Evolutionary conservation across 2,888 invertebrate genomes (phyloP), one percentile per base, ranked within the genome.

Genomic region (Parasteatoda lunata): DNA sequence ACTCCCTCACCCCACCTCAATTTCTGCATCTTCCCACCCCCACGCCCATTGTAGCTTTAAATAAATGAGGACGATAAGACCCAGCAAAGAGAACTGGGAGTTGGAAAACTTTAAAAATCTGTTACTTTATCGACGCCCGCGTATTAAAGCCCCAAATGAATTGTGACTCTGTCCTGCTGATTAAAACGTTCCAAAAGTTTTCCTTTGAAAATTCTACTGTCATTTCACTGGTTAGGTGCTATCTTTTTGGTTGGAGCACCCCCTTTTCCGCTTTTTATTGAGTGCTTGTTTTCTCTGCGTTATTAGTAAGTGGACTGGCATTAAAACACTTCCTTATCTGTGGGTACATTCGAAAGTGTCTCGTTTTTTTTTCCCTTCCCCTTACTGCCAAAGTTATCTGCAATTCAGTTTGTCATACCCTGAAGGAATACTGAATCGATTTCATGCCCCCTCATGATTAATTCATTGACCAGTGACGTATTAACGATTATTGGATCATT

Each of bases 401-500:
- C 70, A 9, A n/a, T 54, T 64, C 84, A 85, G 73, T 85, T 85
- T 85, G 84, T 85, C 84, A 79, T 77, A 51, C 78, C 69, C 9
- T 5, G 54, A 66, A 52, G 51, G 68, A 15, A 6, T 59, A 48
- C 73, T 52, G 54, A 86, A 86, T 86, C 85, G 85, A 86, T 84
- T 72, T 51, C 65, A 49, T 48, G 6, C 68, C 85, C 45, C 69
- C n/a, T 51, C 82, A 68, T 86, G 85, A 86, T 86, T 86, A 86
- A 86, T 86, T 86, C 80, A 86, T 86, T 76, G 85, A 86, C 77
- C 76, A 52, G 65, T 77, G 85, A 81, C 80, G 85, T 86, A 86
- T 87, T 77, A 87, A 87, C 87, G 87, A 87, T 87, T 87, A 87
- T 87, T 82, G 87, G 87, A 73, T 75, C 82, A 75, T 82, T 87